phyloP scores from a whole-genome alignment of 2,888 invertebrate species.

The Nudaria mundana region DNA sequence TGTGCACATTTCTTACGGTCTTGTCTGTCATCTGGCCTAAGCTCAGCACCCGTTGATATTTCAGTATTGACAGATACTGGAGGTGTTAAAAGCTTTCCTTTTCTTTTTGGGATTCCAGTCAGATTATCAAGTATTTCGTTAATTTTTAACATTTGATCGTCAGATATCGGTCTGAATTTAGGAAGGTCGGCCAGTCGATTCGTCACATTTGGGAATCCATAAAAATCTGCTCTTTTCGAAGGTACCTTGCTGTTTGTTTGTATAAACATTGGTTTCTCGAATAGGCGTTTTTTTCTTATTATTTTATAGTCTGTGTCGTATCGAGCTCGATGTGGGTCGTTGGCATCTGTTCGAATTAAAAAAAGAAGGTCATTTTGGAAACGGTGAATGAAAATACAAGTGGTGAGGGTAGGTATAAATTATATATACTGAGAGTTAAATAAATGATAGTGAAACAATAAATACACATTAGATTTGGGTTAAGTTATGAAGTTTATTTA shows the following conservation, averaged over 20 bases:
- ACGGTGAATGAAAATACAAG: constrained; percentile 24
- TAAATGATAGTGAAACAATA: background rate
- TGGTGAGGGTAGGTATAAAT: constrained; percentile 16
- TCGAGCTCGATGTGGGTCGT: constrained; percentile 72
- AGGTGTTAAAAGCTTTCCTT: constrained; percentile 46
- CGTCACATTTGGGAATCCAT: constrained; percentile 53
- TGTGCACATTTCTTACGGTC: constrained; percentile 83
- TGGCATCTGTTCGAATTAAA: constrained; percentile 68
- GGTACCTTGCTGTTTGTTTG: constrained; percentile 48
- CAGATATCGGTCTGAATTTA: constrained; percentile 69
- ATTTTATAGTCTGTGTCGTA: constrained; percentile 40
- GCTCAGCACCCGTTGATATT: constrained; percentile 13
- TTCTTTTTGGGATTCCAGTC: constrained; percentile 40
- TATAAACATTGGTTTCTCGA: constrained; percentile 70
- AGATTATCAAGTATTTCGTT: constrained; percentile 61
- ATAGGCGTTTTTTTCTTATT: constrained; percentile 38
- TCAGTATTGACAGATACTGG: constrained; percentile 4
- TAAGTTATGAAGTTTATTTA: too few relatives aligned
- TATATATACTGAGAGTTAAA: constrained; percentile 3
- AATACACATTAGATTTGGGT: background rate
- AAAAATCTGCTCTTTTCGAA: constrained; percentile 49
- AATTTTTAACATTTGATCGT: constrained; percentile 65
- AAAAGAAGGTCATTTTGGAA: constrained; percentile 41
- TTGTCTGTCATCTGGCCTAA: constrained; percentile 38
- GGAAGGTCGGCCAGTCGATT: constrained; percentile 48